phyloP scores from a whole-genome alignment of 2,113 vertebrate genomes.

The Chamaetylas fuelleborni region DNA sequence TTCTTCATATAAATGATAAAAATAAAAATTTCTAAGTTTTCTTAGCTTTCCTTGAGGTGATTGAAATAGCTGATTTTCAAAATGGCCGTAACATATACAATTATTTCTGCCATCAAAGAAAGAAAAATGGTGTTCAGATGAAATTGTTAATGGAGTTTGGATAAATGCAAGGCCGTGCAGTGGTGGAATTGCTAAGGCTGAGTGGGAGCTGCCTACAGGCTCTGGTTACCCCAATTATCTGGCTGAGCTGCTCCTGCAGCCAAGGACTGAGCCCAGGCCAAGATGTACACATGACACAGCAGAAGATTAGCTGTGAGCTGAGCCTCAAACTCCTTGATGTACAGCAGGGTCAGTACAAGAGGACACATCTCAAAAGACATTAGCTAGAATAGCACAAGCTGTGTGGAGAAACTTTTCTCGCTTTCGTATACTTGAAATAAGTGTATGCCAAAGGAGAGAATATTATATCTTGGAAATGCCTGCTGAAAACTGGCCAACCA shows the following conservation, averaged over 20 bases:
- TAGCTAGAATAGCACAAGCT: background rate
- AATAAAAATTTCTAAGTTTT: background rate
- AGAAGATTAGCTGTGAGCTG: background rate
- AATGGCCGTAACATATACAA: background rate
- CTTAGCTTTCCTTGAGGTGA: background rate
- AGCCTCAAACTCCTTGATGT: background rate
- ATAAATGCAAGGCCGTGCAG: background rate
- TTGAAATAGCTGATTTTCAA: background rate
- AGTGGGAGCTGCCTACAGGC: background rate
- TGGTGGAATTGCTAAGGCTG: background rate
- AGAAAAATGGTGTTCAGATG: background rate
- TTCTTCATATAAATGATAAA: background rate
- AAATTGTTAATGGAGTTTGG: background rate
- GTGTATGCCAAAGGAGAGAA: too few species aligned
- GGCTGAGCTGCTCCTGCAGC: background rate
- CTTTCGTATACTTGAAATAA: background rate
- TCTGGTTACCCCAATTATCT: fast-evolving
- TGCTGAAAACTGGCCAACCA: background rate
- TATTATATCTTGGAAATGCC: background rate
- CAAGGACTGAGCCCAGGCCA: background rate
- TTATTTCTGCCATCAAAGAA: background rate
- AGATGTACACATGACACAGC: fast-evolving
- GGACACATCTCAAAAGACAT: background rate
- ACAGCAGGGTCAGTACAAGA: background rate
- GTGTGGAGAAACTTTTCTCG: background rate